A percentile compares a stretch with the other conserved stretches of the same genome.
Evolutionary conservation across 2,113 vertebrate species (phyloP).

Genomic region (Rhadina sibilatrix): DNA sequence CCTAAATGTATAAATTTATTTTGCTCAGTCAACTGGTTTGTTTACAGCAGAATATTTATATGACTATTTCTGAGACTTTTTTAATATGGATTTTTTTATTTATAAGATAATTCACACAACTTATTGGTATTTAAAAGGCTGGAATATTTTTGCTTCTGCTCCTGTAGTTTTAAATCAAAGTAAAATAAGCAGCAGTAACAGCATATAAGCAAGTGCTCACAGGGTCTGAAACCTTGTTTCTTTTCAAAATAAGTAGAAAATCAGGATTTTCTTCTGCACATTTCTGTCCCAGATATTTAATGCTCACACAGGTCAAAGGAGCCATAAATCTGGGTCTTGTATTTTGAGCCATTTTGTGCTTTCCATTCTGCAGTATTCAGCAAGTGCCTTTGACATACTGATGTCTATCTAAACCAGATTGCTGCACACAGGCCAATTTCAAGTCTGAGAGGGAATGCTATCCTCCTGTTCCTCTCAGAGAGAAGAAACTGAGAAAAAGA

Average conservation of each 20-base stretch:
- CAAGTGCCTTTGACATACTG: not conserved
- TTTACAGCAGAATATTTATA: conserved; percentile 19
- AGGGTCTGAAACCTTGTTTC: not conserved
- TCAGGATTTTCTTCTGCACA: not conserved
- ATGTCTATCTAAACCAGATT: not conserved
- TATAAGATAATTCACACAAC: not conserved
- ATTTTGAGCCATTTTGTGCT: not conserved
- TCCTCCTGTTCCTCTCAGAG: not conserved
- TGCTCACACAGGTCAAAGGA: not conserved
- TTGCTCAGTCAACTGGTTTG: not conserved
- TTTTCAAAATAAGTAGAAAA: not conserved
- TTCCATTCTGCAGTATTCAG: not conserved
- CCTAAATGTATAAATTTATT: conserved; percentile 39
- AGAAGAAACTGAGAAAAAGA: not conserved
- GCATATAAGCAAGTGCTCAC: not conserved
- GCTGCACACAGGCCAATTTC: not conserved
- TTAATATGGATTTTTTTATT: not conserved
- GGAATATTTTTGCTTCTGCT: not conserved
- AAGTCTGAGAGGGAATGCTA: not conserved
- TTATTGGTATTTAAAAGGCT: not conserved
- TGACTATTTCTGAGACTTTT: not conserved
- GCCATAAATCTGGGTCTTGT: not conserved
- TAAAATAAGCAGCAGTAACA: not conserved
- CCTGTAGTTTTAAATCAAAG: not conserved
- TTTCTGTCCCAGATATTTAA: not conserved